Evolutionary conservation across 2,888 invertebrate species (phyloP).

Genomic region (Andrena haemorrhoa): DNA sequence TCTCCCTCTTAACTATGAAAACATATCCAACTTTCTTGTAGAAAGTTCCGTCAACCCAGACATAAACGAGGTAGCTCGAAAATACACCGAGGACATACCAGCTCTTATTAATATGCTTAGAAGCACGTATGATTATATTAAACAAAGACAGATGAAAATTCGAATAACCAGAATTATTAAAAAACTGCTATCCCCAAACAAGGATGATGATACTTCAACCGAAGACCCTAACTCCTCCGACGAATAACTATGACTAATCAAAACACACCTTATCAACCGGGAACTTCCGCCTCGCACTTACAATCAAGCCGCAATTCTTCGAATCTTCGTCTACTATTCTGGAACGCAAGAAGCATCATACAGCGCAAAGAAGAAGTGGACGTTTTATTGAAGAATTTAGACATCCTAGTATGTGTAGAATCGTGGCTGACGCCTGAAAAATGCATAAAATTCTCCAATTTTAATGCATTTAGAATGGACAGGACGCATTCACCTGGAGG

Average conservation of each 20-base stretch:
- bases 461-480: background rate
- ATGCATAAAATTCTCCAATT: background rate
- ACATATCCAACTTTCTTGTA: background rate
- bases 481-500: background rate
- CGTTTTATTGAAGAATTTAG: background rate
- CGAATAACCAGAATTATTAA: conserved; percentile 5
- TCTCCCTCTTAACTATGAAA: background rate
- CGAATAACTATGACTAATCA: conserved; percentile 1
- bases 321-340: background rate
- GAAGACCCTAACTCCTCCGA: conserved; percentile 1
- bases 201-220: background rate
- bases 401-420: background rate
- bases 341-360: background rate
- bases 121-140: background rate
- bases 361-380: conserved; percentile 9
- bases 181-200: background rate
- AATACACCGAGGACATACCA: background rate
- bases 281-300: background rate
- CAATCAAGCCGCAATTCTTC: background rate
- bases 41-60: background rate
- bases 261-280: background rate
- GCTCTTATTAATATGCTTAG: background rate
- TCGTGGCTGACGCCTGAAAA: background rate
- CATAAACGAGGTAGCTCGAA: background rate
- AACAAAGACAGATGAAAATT: background rate